These are phyloP conservation scores for Lepilemur ruficaudatus DNA, from an alignment of 2,797 vertebrate species.

Conservation along the genomic window DNA sequence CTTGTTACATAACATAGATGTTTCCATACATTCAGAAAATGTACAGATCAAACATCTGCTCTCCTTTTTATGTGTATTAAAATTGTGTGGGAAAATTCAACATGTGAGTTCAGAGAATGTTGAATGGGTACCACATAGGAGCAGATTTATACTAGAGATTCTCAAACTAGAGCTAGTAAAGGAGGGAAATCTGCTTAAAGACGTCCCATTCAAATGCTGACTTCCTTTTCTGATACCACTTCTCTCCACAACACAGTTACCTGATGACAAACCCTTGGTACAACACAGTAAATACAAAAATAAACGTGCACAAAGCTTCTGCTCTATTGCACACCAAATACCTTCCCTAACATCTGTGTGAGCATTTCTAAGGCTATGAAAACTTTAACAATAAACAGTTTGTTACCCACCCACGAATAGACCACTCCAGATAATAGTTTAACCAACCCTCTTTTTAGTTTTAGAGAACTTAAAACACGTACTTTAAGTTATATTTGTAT, in stretches of 20 bases:
- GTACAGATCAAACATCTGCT: neutral
- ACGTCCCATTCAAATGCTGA: neutral
- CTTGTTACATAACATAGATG: neutral
- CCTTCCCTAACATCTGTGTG: neutral
- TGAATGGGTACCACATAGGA: neutral
- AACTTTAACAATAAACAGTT: neutral
- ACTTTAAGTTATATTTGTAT: neutral
- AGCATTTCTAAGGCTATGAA: neutral
- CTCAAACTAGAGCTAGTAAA: neutral
- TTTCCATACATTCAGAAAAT: neutral
- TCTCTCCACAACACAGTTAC: neutral
- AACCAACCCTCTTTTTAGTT: neutral
- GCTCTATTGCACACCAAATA: neutral
- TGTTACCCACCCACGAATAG: neutral
- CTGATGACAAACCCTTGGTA: neutral
- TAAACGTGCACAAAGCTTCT: neutral
- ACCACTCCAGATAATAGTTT: neutral
- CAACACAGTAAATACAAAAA: neutral
- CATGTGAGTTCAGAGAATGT: neutral
- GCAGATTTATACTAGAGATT: neutral
- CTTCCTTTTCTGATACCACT: neutral
- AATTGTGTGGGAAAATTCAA: neutral
- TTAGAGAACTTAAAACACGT: neutral
- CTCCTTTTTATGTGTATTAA: neutral
- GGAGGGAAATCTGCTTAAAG: neutral